Evolutionary conservation across 2,113 vertebrate species (phyloP).

Genomic region (Microcebus jonahi): DNA sequence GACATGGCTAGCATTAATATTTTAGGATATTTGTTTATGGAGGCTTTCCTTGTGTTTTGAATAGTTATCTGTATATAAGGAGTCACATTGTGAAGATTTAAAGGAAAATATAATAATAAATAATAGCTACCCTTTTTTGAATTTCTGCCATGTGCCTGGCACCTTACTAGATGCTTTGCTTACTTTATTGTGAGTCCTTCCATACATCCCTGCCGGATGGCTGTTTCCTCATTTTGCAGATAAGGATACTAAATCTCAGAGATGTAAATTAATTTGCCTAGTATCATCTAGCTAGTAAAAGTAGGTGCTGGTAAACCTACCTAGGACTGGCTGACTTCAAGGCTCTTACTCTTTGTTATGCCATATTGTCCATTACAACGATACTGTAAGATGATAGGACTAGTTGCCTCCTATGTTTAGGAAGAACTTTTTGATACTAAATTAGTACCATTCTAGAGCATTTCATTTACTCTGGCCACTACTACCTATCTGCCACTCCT

Average conservation of each 20-base stretch:
- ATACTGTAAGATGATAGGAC: neutral
- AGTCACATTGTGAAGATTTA: neutral
- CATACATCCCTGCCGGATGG: neutral
- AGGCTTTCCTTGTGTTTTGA: neutral
- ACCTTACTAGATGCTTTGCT: conserved; percentile 12
- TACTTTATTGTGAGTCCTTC: conserved; percentile 1
- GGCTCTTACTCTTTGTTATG: neutral
- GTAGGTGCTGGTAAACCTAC: neutral
- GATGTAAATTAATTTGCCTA: neutral
- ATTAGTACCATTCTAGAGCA: neutral
- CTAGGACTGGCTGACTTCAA: neutral
- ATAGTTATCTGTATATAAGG: neutral
- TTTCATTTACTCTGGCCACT: conserved; percentile 13
- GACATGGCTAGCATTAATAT: neutral
- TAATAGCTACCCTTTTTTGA: neutral
- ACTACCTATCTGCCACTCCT: neutral
- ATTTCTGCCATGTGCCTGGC: neutral
- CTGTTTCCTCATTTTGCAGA: neutral
- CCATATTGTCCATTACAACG: neutral
- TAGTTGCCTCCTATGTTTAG: conserved; percentile 10
- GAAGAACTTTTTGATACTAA: conserved; percentile 37
- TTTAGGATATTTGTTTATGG: conserved; percentile 36
- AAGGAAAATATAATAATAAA: neutral
- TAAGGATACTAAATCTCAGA: neutral
- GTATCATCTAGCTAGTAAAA: neutral